These are phyloP conservation scores for Junonia oenone DNA, from an alignment of 2,888 invertebrate genomes.

Conservation along the genomic window DNA sequence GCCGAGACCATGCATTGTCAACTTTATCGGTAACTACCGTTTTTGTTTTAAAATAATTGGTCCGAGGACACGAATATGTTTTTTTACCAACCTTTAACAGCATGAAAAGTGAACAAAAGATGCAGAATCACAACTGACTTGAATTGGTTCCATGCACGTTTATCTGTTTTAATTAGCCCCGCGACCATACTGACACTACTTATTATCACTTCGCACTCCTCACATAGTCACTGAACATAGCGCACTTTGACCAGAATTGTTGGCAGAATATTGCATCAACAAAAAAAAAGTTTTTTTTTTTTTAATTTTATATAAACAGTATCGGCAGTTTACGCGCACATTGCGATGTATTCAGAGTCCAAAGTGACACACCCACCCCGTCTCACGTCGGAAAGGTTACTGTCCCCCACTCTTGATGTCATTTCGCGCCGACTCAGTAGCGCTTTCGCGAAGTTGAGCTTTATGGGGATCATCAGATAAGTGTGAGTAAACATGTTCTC, in stretches of 20 bases:
- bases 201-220: conserved; percentile 47
- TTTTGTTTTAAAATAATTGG: conserved; percentile 19
- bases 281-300: conserved; percentile 4
- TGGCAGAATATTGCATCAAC: conserved; percentile 1
- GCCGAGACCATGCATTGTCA: background rate
- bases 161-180: conserved; percentile 64
- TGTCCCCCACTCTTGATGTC: conserved; percentile 64
- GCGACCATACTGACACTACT: conserved; percentile 69
- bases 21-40: background rate
- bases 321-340: conserved; percentile 49
- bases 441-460: conserved; percentile 53
- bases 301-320: conserved; percentile 32
- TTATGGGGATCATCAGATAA: conserved; percentile 38
- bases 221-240: conserved; percentile 35
- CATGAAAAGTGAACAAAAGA: conserved; percentile 56
- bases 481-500: conserved; percentile 22
- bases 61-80: conserved; percentile 21
- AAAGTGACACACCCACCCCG: conserved; percentile 62
- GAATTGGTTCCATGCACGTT: conserved; percentile 65
- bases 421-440: conserved; percentile 76
- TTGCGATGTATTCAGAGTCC: conserved; percentile 58
- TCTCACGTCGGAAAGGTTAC: conserved; percentile 58
- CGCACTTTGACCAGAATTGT: conserved; percentile 5
- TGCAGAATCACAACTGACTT: conserved; percentile 62
- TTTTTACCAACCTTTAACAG: conserved; percentile 61